Evolutionary conservation across 2,113 vertebrate genomes (phyloP), one percentile per base, ranked within the genome.

Genomic region (Nymphicus hollandicus): DNA sequence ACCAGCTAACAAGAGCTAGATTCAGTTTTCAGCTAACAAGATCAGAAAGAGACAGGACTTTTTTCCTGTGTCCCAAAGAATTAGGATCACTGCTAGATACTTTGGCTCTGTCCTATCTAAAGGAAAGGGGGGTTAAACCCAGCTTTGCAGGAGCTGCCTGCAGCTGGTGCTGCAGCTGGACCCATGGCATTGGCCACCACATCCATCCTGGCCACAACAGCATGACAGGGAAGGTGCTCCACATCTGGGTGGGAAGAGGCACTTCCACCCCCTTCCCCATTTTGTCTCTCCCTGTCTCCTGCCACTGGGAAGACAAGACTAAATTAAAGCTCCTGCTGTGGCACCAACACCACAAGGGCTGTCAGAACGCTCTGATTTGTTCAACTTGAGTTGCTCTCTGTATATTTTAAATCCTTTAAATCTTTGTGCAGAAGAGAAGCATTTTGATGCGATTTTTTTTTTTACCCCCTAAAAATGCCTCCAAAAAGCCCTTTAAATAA

Each of bases 101-200:
- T 9, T 7, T 4, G 17, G 33, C 61, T 11, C 52, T 31, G 17
- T 17, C 50, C 4, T 2, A 9, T 1, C 6, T 8, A 8, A 39
- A 44, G 44, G 29, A 5, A 10, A 15, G 35, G 19, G 43, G 35
- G 20, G 3, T 7, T 7, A 4, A 90, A 56, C 55, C 74, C 53
- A 19, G 80, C 50, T 50, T 65, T 47, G 44, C 1, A 22, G 80
- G 60, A 63, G 23, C 49, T 52, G 63, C 61, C n/a, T 13, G 8
- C 14, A 44, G n/a, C 43, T 22, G 46, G 41, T 18, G n/a, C 53
- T 12, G 8, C 1, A 4, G 11, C 64, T 10, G 2, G 17, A 12
- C 24, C 33, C 20, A 0, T 0, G 0, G 23, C 4, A 0, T 0
- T 3, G 9, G 17, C n/a, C 22, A 3, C 47, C 3, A 0, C 0